phyloP scores from a whole-genome alignment of 2,888 invertebrate genomes.

The Anthoptus insignis region DNA sequence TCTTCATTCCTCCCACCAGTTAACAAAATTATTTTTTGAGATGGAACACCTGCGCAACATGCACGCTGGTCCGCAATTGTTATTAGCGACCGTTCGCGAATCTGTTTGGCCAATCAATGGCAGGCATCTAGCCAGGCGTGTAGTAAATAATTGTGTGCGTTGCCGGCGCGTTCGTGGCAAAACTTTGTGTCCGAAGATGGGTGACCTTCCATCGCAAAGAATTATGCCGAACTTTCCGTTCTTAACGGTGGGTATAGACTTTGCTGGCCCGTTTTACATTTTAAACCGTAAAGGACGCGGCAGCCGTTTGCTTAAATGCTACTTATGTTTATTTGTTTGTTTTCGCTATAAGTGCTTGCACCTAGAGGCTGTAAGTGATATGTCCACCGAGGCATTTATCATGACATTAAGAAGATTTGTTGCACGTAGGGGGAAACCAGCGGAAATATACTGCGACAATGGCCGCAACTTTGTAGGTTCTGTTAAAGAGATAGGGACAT shows the following conservation, averaged over 20 bases:
- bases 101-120: slow-evolving; percentile 44
- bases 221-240: slow-evolving; percentile 9
- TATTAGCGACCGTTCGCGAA: slow-evolving; percentile 38
- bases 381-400: slow-evolving; percentile 4
- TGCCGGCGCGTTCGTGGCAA: slow-evolving; percentile 41
- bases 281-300: slow-evolving; percentile 12
- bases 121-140: slow-evolving; percentile 39
- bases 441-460: neutral
- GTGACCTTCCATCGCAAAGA: neutral
- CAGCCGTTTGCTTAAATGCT: neutral
- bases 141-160: slow-evolving; percentile 39
- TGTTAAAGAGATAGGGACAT: neutral
- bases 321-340: slow-evolving; percentile 6
- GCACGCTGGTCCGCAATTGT: slow-evolving; percentile 24
- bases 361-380: slow-evolving; percentile 10
- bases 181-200: neutral
- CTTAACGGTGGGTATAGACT: slow-evolving; percentile 1
- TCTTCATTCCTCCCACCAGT: neutral
- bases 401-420: slow-evolving; percentile 11
- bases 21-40: slow-evolving; percentile 7
- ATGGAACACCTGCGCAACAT: neutral
- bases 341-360: slow-evolving; percentile 6
- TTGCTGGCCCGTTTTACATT: slow-evolving; percentile 15
- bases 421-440: slow-evolving; percentile 5
- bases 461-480: neutral